Evolutionary conservation across 2,797 vertebrate genomes (phyloP).

Genomic region (Arnoldichthys spilopterus): DNA sequence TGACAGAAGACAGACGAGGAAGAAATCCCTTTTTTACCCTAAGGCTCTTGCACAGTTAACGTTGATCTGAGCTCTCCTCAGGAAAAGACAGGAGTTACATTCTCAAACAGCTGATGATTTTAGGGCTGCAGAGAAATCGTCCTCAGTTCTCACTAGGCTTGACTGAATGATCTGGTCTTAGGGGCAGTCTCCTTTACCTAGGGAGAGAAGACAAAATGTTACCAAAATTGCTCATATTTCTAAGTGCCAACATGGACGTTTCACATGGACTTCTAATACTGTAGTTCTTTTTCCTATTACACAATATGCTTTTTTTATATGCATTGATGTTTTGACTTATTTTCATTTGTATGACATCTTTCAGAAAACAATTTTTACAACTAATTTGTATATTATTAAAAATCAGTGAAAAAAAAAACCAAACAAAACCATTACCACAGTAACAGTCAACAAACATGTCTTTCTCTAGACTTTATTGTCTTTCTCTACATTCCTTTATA

Average conservation of each 20-base stretch:
- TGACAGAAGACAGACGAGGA: constrained; percentile 18
- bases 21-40: constrained; percentile 35
- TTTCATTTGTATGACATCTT: neutral
- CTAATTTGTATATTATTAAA: neutral
- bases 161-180: constrained; percentile 9
- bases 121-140: constrained; percentile 44
- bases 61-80: constrained; percentile 53
- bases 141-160: constrained; percentile 32
- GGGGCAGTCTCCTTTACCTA: constrained; percentile 40
- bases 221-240: neutral
- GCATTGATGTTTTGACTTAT: neutral
- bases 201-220: constrained; percentile 62
- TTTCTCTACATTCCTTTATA: no score
- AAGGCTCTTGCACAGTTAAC: constrained; percentile 24
- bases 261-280: no score
- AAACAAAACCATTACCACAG: neutral
- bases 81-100: constrained; percentile 73
- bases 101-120: constrained; percentile 63
- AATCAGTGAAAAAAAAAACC: no score
- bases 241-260: no score
- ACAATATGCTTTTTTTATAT: neutral
- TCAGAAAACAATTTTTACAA: neutral
- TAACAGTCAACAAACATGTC: neutral
- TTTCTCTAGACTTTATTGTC: neutral
- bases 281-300: no score